Evolutionary conservation across 2,888 invertebrate species (phyloP).

Genomic region (Criorhina ranunculi): DNA sequence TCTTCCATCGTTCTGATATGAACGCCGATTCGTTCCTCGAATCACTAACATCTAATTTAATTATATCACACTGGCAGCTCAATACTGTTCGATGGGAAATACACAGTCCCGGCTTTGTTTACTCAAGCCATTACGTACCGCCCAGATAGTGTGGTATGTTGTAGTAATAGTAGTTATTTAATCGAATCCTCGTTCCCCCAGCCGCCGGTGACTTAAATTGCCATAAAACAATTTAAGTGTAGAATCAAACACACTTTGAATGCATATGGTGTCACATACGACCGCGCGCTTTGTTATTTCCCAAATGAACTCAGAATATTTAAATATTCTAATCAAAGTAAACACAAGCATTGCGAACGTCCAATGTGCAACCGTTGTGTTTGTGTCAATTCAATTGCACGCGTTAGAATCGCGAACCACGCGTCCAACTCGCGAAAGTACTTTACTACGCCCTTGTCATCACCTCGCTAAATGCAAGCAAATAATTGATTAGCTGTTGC

Average conservation of each 20-base stretch:
- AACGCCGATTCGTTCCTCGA: conserved; percentile 8
- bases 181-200: not conserved
- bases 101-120: conserved; percentile 28
- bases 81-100: conserved; percentile 11
- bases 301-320: conserved; percentile 44
- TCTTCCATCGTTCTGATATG: conserved; percentile 8
- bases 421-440: conserved; percentile 5
- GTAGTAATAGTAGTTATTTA: not conserved
- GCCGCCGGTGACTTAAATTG: conserved; percentile 37
- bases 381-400: conserved; percentile 25
- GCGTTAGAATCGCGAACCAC: conserved; percentile 27
- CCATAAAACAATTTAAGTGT: conserved; percentile 51
- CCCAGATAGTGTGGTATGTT: not conserved
- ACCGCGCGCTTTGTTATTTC: conserved; percentile 23
- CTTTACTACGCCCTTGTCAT: conserved; percentile 44
- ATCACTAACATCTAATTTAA: conserved; percentile 43
- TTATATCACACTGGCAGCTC: conserved; percentile 13
- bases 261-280: conserved; percentile 51
- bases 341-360: not conserved
- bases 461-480: conserved; percentile 56
- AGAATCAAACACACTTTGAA: conserved; percentile 51
- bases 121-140: conserved; percentile 29
- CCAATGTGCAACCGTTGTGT: conserved; percentile 41
- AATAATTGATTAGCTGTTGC: conserved; percentile 71
- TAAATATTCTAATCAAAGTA: conserved; percentile 47